Evolutionary conservation across 1,140 invertebrate genomes (phyloP).

Genomic region (Rhopalosiphum maidis): DNA sequence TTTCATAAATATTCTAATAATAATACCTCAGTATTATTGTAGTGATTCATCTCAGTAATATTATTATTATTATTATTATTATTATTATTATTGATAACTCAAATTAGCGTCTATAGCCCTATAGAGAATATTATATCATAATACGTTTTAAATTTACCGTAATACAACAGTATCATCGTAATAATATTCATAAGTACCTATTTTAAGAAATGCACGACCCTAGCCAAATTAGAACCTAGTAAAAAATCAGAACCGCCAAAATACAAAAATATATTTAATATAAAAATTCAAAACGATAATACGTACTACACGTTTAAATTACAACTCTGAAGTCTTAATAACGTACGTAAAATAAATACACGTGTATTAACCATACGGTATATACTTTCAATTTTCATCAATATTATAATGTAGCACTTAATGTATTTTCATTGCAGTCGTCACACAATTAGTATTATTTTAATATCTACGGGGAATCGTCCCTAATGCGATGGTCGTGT

Average conservation of each 20-base stretch:
- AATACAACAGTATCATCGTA: background rate
- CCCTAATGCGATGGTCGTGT: background rate
- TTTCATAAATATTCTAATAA: background rate
- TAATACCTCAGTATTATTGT: background rate
- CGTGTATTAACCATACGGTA: background rate
- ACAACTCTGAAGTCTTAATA: background rate
- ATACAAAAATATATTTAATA: background rate
- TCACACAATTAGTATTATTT: background rate
- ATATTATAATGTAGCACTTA: background rate
- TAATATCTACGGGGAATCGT: background rate
- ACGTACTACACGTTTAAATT: background rate
- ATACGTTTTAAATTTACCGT: background rate
- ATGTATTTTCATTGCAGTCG: background rate
- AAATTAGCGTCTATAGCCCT: background rate
- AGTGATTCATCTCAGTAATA: background rate
- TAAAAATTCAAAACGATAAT: background rate
- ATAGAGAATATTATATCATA: background rate
- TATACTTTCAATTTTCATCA: background rate
- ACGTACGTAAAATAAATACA: background rate
- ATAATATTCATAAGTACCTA: background rate
- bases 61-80: background rate
- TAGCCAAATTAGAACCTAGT: background rate
- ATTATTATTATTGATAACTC: background rate
- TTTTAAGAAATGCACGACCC: background rate
- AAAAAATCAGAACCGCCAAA: background rate